Evolutionary conservation across 2,888 invertebrate genomes (phyloP).

Genomic region (Microchrysa polita): DNA sequence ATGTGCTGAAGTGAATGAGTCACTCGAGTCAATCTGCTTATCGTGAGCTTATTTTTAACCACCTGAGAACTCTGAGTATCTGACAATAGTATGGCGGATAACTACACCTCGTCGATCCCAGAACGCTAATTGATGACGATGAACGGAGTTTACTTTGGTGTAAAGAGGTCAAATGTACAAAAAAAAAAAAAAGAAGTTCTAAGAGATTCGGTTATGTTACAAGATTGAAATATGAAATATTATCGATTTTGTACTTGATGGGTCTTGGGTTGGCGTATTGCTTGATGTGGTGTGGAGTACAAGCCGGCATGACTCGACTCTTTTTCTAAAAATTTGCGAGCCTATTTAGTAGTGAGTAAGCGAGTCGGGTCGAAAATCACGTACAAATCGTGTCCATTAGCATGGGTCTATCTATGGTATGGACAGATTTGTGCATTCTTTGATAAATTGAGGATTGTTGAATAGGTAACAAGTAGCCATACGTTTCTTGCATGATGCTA

Average conservation of each 20-base stretch:
- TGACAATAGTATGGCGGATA: neutral
- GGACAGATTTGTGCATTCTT: no score
- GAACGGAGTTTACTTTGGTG: neutral
- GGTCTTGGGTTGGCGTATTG: neutral
- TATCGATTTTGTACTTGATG: no score
- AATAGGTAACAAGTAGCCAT: no score
- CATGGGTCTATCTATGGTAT: no score
- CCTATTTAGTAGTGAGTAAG: neutral
- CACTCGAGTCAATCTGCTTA: neutral
- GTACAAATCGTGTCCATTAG: neutral
- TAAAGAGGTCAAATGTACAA: slow-evolving; percentile 25
- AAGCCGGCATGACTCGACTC: neutral
- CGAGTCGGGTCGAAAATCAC: neutral
- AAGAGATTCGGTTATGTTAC: neutral
- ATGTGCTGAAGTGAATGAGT: slow-evolving; percentile 18
- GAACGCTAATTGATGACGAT: slow-evolving; percentile 30
- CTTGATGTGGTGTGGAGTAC: neutral
- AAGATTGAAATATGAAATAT: no score
- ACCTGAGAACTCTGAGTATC: slow-evolving; percentile 5
- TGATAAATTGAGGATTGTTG: no score
- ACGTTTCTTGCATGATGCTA: no score
- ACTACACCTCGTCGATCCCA: neutral
- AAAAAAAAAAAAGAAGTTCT: slow-evolving; percentile 8
- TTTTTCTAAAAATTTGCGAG: neutral
- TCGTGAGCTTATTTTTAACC: neutral